These are phyloP conservation scores for Ceratina japonica DNA, from an alignment of 1,140 invertebrate genomes.

Conservation along the genomic window DNA sequence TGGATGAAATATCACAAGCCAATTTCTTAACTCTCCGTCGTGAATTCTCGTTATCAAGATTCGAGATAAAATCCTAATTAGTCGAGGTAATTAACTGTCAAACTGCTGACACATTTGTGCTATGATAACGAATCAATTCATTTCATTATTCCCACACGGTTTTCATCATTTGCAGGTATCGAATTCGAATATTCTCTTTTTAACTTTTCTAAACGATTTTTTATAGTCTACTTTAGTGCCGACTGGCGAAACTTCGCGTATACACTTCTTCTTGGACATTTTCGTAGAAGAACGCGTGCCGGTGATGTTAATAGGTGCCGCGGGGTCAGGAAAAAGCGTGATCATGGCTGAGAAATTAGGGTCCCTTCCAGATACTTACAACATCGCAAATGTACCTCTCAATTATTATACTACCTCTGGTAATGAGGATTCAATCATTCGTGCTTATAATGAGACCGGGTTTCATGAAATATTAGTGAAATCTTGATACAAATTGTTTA, in stretches of 20 bases:
- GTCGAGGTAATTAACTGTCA: no score
- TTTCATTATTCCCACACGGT: no score
- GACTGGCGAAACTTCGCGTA: slow-evolving; percentile 92
- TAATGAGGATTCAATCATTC: slow-evolving; percentile 60
- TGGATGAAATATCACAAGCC: no score
- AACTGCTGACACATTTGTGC: no score
- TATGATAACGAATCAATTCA: no score
- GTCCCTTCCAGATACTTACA: slow-evolving; percentile 87
- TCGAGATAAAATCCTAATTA: no score
- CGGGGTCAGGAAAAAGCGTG: slow-evolving; percentile 93
- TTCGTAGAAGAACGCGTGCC: slow-evolving; percentile 90
- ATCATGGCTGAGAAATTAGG: slow-evolving; percentile 91
- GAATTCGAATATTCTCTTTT: not conserved
- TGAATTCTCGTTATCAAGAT: no score
- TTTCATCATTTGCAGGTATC: no score
- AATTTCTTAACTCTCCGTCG: no score
- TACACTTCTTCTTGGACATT: slow-evolving; percentile 94
- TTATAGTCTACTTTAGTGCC: slow-evolving; percentile 88
- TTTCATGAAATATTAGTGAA: no score
- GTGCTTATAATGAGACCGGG: not conserved
- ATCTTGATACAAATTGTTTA: not conserved
- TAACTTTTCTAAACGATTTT: not conserved
- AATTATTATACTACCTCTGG: slow-evolving; percentile 98
- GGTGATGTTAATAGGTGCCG: slow-evolving; percentile 93
- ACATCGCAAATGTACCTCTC: slow-evolving; percentile 93